Conservation (phyloP, 1,140 invertebrate species). For the Drosophila auraria region DNA sequence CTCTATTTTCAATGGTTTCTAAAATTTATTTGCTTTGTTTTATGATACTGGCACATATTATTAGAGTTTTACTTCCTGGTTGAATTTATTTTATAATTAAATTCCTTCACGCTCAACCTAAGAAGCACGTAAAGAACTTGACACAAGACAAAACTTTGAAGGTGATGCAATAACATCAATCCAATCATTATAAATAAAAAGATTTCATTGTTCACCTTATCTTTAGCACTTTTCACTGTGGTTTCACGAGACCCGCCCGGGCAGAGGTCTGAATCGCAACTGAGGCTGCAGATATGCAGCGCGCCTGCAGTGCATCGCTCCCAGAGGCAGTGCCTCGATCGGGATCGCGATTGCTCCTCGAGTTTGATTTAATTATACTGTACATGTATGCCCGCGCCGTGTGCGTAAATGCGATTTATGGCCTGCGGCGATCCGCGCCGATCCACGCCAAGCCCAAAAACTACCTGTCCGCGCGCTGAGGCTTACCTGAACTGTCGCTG, state of each 20-base stretch:
- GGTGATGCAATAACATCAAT: background rate
- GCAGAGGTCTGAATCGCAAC: conserved; percentile 44
- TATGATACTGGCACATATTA: background rate
- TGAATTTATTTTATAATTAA: background rate
- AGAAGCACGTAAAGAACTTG: background rate
- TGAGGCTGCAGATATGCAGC: conserved; percentile 40
- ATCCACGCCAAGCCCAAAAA: conserved; percentile 32
- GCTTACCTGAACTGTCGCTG: conserved; percentile 47
- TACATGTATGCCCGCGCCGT: conserved; percentile 32
- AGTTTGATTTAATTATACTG: conserved; percentile 74
- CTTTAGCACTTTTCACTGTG: background rate
- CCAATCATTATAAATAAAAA: background rate
- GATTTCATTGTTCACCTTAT: background rate
- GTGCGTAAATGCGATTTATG: conserved; percentile 74
- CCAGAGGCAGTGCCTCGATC: conserved; percentile 20
- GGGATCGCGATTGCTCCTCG: conserved; percentile 24
- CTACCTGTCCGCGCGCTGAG: conserved; percentile 49
- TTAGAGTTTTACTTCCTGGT: too few relatives aligned
- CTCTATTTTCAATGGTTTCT: background rate
- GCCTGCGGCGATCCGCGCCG: conserved; percentile 36
- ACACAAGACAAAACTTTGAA: too few relatives aligned
- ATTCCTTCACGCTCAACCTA: background rate
- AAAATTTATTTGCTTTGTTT: too few relatives aligned
- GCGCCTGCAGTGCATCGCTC: conserved; percentile 33
- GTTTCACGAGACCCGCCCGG: conserved; percentile 30